A percentile compares a stretch with the other conserved stretches of the same genome.
Evolutionary conservation across 2,888 invertebrate genomes (phyloP).

Genomic region (Chouioia cunea): DNA sequence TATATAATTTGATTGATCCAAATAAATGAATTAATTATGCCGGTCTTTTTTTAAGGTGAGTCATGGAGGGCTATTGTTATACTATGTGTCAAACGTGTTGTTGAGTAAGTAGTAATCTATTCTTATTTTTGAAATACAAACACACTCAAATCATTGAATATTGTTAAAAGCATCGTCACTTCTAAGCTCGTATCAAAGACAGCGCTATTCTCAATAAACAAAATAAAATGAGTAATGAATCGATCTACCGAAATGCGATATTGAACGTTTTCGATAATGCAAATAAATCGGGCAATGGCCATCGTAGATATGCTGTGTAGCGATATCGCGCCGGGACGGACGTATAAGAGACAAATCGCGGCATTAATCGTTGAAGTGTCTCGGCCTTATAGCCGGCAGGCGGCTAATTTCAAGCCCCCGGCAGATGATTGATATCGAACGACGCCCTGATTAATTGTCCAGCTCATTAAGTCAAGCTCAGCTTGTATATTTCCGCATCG

Average conservation of each 20-base stretch:
- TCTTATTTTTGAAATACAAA: no score
- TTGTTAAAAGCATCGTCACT: no score
- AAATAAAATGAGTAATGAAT: not conserved
- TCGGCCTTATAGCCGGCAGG: constrained; percentile 23
- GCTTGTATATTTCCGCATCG: constrained; percentile 26
- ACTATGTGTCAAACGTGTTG: no score
- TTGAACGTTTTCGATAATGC: constrained; percentile 3
- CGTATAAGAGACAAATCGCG: constrained; percentile 46
- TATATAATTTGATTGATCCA: no score
- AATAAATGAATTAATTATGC: no score
- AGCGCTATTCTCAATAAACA: not conserved
- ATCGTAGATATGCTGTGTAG: not conserved
- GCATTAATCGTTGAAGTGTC: constrained; percentile 47
- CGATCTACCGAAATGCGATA: not conserved
- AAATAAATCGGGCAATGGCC: constrained; percentile 11
- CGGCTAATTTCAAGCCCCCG: constrained; percentile 35
- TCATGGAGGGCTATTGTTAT: no score
- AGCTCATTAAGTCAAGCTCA: constrained; percentile 47
- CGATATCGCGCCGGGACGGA: constrained; percentile 8
- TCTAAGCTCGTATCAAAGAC: no score
- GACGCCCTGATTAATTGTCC: constrained; percentile 49
- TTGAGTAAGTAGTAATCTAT: no score
- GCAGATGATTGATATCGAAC: constrained; percentile 48
- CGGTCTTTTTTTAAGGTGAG: no score
- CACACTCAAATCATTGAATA: no score